Evolutionary conservation across 2,113 vertebrate species (phyloP), one percentile per base, ranked within the genome.

Genomic region (Gnathonemus echidnorhynchus): DNA sequence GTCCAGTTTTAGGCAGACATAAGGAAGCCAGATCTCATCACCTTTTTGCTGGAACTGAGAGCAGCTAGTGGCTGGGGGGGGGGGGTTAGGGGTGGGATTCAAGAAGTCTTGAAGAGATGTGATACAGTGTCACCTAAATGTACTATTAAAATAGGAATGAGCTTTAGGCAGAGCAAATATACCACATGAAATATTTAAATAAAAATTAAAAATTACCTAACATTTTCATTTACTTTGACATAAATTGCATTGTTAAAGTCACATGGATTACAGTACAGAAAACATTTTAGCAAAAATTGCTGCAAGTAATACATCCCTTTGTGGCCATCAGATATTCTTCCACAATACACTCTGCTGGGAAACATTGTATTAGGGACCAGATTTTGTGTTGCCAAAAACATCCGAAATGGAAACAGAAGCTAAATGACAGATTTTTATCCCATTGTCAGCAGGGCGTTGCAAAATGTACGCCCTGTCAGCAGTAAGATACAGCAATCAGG

Each of bases 21-120:
- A 46, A 45, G 21, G 45, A 84, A 91, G 90, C 83, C 87, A 87
- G 90, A 90, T 66, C 45, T 80, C 53, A 87, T 89, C 49, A 46
- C 48, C 87, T 27, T 15, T 70, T 89, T 31, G n/a, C 39, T 42
- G 90, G 86, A 50, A 83, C 88, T 89, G 91, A 62, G 50, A 89
- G 90, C 48, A 58, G 74, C 85, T 88, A 90, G 91, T 91, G 90
- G 70, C 87, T 21, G 42, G 80, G 49, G 42, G 6, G 42, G 45
- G 24, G 46, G 13, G 0, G 5, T 35, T 49, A 10, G 8, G 86
- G 27, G n/a, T 21, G 13, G 11, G 42, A 8, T 42, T 58, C 17
- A 7, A 27, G 86, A 31, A 53, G 86, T 58, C 35, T 52, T 52
- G 24, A 21, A 88, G 35, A 42, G 31, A 56, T 35, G 45, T 31